Evolutionary conservation across 2,888 invertebrate species (phyloP).

Genomic region (Mythimna loreyi): DNA sequence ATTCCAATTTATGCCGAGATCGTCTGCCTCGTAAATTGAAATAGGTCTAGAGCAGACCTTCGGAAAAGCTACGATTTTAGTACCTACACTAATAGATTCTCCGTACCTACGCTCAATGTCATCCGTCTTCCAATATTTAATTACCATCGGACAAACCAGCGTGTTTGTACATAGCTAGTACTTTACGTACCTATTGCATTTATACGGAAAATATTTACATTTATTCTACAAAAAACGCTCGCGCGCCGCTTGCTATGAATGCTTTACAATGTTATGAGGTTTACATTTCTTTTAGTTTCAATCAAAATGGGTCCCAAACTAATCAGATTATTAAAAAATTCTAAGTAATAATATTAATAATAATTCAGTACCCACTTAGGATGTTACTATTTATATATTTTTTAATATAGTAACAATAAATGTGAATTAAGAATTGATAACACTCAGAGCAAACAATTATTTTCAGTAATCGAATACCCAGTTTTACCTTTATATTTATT

Average conservation of each 20-base stretch:
- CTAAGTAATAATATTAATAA: too few species aligned
- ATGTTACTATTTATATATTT: not conserved
- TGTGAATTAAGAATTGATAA: slow-evolving; percentile 23
- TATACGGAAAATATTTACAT: slow-evolving; percentile 1
- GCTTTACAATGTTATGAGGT: slow-evolving; percentile 3
- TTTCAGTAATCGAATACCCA: not conserved
- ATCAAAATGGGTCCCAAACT: slow-evolving; percentile 4
- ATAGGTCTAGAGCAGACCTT: slow-evolving; percentile 16
- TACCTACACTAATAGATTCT: slow-evolving; percentile 3
- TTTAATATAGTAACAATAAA: too few species aligned
- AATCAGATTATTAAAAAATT: slow-evolving; percentile 9
- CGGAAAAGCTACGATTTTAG: slow-evolving; percentile 9
- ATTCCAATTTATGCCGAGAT: slow-evolving; percentile 42
- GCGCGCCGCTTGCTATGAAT: too few species aligned
- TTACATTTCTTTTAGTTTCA: slow-evolving; percentile 20
- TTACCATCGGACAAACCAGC: slow-evolving; percentile 5
- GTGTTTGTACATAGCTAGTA: not conserved
- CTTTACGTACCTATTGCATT: not conserved
- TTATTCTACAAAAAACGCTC: slow-evolving; percentile 14
- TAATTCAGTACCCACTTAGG: not conserved
- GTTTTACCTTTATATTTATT: not conserved
- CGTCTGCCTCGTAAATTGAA: slow-evolving; percentile 33
- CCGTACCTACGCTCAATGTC: slow-evolving; percentile 9
- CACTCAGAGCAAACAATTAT: slow-evolving; percentile 27
- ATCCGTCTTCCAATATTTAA: slow-evolving; percentile 27